Evolutionary conservation across 2,113 vertebrate species (phyloP), one percentile per base, ranked within the genome.

Genomic region (Verasper variegatus): DNA sequence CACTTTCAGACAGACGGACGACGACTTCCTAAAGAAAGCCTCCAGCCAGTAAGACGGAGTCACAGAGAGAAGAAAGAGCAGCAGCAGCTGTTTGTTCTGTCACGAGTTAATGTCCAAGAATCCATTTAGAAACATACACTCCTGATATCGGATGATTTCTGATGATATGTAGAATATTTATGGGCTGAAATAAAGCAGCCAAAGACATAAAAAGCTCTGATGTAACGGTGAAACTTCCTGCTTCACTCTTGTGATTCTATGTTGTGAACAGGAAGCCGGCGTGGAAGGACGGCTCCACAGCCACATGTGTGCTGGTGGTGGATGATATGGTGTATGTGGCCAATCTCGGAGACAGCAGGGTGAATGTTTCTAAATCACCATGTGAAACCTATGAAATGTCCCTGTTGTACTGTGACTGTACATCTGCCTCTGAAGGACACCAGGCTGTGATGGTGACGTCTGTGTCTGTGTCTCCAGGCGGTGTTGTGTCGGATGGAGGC

Each of bases 231-330:
- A 24, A 11, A 23, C 21, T 56, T 56, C 20, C 21, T 57, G 55
- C 13, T 20, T 59, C 17, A 35, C 5, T 18, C 27, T 31, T 18
- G 12, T 42, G 18, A 5, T 62, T 62, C 3, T 24, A 24, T 45
- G 40, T 10, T 21, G 15, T 26, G 17, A 37, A 26, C 88, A 99
- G 98, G 93, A 99, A 99, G 78, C 98, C 97, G 2, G 96, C 96
- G 0, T 99, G 97, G 98, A 98, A 99, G 82, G 98, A 99, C 49
- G 98, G 97, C 15, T 96, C 97, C 71, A 99, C 98, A 6, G 98
- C 97, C n/a, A 97, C 97, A 0, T 99, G 97, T 55, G 89, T 97
- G 27, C 89, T 99, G 55, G 95, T 94, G 56, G 96, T 98, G 0
- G 96, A 99, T 83, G 95, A 98, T 71, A 89, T 79, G 63, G 92